A percentile compares a stretch with the other conserved stretches of the same genome.
Evolutionary conservation across 2,797 vertebrate species (phyloP).

Genomic region (Vespertilio murinus): DNA sequence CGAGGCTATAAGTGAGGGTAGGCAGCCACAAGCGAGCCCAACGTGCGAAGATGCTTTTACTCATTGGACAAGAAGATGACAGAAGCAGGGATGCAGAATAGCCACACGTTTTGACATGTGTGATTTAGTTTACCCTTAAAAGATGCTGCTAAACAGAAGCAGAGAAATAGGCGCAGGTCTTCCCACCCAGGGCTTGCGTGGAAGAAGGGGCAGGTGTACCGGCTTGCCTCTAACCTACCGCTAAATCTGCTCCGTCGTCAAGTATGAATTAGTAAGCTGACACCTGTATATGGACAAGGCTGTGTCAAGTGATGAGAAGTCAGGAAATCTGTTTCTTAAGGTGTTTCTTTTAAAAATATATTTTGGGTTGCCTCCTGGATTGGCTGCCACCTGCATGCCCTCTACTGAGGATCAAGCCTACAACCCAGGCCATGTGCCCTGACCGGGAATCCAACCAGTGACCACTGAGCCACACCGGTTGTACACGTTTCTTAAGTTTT

Average conservation of each 20-base stretch:
- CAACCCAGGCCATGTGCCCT: too few species aligned
- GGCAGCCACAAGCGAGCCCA: not conserved
- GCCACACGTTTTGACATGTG: not conserved
- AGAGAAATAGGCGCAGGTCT: not conserved
- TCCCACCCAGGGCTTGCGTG: not conserved
- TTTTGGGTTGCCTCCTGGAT: too few species aligned
- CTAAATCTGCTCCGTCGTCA: not conserved
- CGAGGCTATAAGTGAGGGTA: not conserved
- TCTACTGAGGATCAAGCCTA: too few species aligned
- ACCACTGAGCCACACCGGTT: too few species aligned
- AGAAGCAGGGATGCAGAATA: conserved; percentile 26
- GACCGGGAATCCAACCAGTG: too few species aligned
- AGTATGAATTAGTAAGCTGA: not conserved
- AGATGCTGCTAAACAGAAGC: conserved; percentile 3
- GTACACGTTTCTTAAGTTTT: not conserved
- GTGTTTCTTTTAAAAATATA: too few species aligned
- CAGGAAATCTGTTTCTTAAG: not conserved
- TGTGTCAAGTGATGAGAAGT: not conserved
- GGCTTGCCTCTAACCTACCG: too few species aligned
- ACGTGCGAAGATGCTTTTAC: conserved; percentile 5
- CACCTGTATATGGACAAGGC: not conserved
- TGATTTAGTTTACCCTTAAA: conserved; percentile 40
- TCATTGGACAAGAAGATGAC: conserved; percentile 38
- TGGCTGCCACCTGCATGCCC: too few species aligned
- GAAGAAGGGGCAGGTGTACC: not conserved